Percentiles rank a stretch among this genome's conserved stretches.
These are phyloP conservation scores for Notarius lentiginosus DNA, from an alignment of 2,113 vertebrate genomes.

Conservation along the genomic window DNA sequence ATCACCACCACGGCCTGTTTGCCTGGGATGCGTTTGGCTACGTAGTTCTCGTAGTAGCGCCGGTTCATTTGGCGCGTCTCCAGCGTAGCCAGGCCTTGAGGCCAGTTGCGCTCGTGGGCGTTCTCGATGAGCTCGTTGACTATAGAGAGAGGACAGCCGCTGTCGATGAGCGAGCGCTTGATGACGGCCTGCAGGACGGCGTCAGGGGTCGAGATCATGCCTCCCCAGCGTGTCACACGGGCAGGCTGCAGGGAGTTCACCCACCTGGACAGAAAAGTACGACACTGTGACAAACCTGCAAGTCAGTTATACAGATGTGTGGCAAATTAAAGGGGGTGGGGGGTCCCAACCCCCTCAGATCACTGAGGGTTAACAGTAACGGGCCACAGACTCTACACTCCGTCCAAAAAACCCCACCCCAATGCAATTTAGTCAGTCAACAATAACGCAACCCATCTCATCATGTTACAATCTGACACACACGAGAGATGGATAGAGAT, in stretches of 20 bases:
- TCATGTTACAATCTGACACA: no score
- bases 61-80: slow-evolving; percentile 98
- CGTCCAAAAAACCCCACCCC: not conserved
- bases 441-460: no score
- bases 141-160: slow-evolving; percentile 92
- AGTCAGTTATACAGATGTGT: not conserved
- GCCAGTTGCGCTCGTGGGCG: slow-evolving; percentile 97
- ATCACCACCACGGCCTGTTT: slow-evolving; percentile 98
- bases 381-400: not conserved
- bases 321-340: not conserved
- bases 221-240: slow-evolving; percentile 96
- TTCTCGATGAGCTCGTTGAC: slow-evolving; percentile 97
- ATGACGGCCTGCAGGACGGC: slow-evolving; percentile 96
- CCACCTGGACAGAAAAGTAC: slow-evolving; percentile 75
- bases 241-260: slow-evolving; percentile 96
- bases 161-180: slow-evolving; percentile 95
- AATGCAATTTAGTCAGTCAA: no score
- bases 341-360: not conserved
- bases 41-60: slow-evolving; percentile 98
- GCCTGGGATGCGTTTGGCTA: slow-evolving; percentile 95
- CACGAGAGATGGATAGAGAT: no score
- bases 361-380: not conserved
- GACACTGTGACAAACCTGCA: not conserved
- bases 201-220: slow-evolving; percentile 97
- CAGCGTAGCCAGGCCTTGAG: slow-evolving; percentile 93